Conservation (phyloP, 1,140 invertebrate species). For the Megathymus violae region DNA sequence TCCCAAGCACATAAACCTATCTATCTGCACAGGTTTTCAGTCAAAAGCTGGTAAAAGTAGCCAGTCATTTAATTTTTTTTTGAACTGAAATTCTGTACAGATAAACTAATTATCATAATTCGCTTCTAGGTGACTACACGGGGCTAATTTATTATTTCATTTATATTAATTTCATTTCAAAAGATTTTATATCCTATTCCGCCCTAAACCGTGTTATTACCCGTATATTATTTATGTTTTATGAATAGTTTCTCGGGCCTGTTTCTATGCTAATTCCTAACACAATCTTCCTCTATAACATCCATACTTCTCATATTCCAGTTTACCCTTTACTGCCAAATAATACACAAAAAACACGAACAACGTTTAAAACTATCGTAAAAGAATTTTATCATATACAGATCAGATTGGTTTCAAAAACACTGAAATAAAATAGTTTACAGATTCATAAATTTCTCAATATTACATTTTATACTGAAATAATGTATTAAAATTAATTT, state of each 20-base stretch:
- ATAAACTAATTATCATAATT: conserved; percentile 63
- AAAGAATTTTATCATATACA: background rate
- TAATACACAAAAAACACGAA: conserved; percentile 31
- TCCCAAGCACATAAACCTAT: conserved; percentile 68
- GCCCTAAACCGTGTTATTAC: conserved; percentile 77
- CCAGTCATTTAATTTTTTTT: conserved; percentile 26
- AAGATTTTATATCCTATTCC: conserved; percentile 65
- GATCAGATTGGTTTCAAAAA: background rate
- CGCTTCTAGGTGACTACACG: conserved; percentile 79
- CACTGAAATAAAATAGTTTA: too few relatives aligned
- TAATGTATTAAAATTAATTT: too few relatives aligned
- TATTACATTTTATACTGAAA: too few relatives aligned
- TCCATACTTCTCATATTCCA: conserved; percentile 64
- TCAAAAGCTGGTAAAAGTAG: conserved; percentile 15
- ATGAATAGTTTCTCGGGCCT: conserved; percentile 65
- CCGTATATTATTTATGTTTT: conserved; percentile 72
- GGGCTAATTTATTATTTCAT: conserved; percentile 73
- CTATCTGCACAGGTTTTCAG: conserved; percentile 61
- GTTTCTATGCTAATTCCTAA: conserved; percentile 63
- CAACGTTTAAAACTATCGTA: background rate
- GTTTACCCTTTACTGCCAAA: conserved; percentile 38
- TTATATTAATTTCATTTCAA: conserved; percentile 68
- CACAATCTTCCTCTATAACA: conserved; percentile 63
- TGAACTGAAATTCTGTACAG: conserved; percentile 64
- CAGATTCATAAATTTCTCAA: too few relatives aligned